Percentiles rank a stretch among this genome's conserved stretches.
These are phyloP conservation scores for Pimephales promelas DNA, from an alignment of 2,113 vertebrate genomes.

Conservation along the genomic window DNA sequence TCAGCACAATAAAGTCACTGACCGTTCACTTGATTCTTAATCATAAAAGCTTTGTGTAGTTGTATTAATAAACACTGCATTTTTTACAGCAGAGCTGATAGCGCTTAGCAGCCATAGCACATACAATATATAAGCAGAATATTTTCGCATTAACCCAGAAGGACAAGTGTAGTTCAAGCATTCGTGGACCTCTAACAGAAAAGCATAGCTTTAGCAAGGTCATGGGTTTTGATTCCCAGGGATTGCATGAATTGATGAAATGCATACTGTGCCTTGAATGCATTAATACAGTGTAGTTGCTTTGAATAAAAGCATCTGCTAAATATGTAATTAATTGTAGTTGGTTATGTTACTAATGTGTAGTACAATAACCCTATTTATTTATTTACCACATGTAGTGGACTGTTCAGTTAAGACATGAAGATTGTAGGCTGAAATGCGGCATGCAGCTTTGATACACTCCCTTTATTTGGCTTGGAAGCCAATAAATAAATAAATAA, in stretches of 20 bases:
- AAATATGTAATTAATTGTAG: neutral
- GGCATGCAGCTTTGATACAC: neutral
- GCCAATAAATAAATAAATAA: neutral
- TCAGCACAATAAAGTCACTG: neutral
- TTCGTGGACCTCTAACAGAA: neutral
- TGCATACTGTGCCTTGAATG: neutral
- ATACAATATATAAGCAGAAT: constrained; percentile 5
- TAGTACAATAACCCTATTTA: neutral
- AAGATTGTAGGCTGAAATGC: neutral
- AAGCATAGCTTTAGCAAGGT: neutral
- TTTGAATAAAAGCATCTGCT: neutral
- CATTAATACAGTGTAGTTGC: neutral
- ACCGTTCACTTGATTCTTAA: neutral
- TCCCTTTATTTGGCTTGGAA: neutral
- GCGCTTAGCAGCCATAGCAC: neutral
- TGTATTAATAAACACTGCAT: neutral
- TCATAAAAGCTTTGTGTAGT: neutral
- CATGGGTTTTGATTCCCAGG: neutral
- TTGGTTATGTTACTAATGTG: neutral
- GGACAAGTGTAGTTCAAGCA: neutral
- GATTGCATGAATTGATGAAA: neutral
- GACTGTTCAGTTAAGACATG: neutral
- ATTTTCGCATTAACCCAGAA: neutral
- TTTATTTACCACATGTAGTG: neutral
- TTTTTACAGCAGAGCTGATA: constrained; percentile 9